A percentile compares a stretch with the other conserved stretches of the same genome.
phyloP scores from a whole-genome alignment of 2,113 vertebrate species.

The Craseonycteris thonglongyai region DNA sequence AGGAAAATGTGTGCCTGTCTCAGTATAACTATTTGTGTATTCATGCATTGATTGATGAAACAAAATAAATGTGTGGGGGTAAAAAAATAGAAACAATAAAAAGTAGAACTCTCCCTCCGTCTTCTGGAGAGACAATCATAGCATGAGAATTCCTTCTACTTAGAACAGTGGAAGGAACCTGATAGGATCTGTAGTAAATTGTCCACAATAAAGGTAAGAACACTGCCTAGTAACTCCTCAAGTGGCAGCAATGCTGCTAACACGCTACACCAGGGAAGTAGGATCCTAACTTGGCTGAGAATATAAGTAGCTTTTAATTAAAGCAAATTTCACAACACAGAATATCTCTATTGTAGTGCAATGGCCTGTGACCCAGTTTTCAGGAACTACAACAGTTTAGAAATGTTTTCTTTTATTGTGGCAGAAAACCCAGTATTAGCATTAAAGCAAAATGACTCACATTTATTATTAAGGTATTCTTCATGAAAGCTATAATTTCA shows the following conservation, averaged over 20 bases:
- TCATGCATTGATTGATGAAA: not conserved
- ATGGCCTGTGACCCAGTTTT: not conserved
- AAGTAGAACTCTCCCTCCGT: not conserved
- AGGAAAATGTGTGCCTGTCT: not conserved
- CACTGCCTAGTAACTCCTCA: not conserved
- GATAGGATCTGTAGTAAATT: slow-evolving; percentile 1
- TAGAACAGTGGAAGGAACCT: slow-evolving; percentile 9
- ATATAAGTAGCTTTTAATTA: slow-evolving; percentile 37
- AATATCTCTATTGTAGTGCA: not conserved
- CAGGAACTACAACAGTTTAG: not conserved
- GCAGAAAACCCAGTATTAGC: not conserved
- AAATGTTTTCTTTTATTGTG: not conserved
- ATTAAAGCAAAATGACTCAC: slow-evolving; percentile 31
- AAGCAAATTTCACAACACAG: not conserved
- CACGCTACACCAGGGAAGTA: not conserved
- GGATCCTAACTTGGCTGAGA: slow-evolving; percentile 20
- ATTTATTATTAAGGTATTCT: slow-evolving; percentile 12
- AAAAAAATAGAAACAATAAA: not conserved
- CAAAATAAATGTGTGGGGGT: not conserved
- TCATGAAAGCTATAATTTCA: slow-evolving; percentile 25
- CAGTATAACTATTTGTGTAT: not conserved
- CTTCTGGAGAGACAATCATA: not conserved
- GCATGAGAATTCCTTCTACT: not conserved
- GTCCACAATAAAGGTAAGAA: not conserved
- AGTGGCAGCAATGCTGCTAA: slow-evolving; percentile 3